Percentiles rank a stretch among this genome's conserved stretches.
phyloP scores from a whole-genome alignment of 2,888 invertebrate genomes.

The Rhagium mordax region DNA sequence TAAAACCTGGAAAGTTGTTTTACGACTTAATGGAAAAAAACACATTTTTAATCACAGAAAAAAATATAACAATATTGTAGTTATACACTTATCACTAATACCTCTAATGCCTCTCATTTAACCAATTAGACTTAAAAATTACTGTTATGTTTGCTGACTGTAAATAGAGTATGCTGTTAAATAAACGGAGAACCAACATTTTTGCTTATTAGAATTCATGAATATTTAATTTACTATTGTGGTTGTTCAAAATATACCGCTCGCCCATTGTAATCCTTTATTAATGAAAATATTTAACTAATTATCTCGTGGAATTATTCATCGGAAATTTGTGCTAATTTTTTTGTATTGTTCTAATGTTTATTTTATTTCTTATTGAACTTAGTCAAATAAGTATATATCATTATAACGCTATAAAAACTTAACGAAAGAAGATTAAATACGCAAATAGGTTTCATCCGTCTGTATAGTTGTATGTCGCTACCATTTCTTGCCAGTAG shows the following conservation, averaged over 20 bases:
- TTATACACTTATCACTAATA: not conserved
- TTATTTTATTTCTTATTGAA: too few relatives aligned
- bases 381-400: too few relatives aligned
- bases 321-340: not conserved
- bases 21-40: not conserved
- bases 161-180: conserved; percentile 20
- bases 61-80: not conserved
- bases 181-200: conserved; percentile 22
- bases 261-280: too few relatives aligned
- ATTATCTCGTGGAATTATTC: not conserved
- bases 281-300: not conserved
- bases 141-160: conserved; percentile 14
- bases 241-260: not conserved
- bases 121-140: conserved; percentile 5
- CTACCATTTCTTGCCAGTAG: too few relatives aligned
- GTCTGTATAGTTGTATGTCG: too few relatives aligned
- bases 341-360: too few relatives aligned
- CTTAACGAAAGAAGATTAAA: too few relatives aligned
- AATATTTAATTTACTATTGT: not conserved
- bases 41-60: conserved; percentile 21
- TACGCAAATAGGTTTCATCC: too few relatives aligned
- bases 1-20: not conserved
- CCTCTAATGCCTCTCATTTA: not conserved
- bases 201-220: not conserved
- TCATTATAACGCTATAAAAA: too few relatives aligned